Evolutionary conservation across 2,113 vertebrate species (phyloP).

Genomic region (Abramis brama): DNA sequence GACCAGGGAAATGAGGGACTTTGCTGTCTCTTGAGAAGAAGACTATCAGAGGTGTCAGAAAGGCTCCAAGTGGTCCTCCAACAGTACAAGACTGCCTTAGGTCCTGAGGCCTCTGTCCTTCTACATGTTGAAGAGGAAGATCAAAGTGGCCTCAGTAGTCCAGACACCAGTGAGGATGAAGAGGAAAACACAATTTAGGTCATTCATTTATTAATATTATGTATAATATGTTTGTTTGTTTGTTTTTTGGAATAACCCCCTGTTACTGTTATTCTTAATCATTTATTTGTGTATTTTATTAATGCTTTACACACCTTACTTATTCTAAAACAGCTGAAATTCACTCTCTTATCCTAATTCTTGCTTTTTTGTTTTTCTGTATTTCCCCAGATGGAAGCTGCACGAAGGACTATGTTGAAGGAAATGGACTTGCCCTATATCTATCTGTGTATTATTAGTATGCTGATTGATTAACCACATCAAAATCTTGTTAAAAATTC

Average conservation of each 20-base stretch:
- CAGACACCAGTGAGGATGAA: conserved; percentile 1
- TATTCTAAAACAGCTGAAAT: neutral
- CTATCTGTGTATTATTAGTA: neutral
- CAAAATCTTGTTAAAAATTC: neutral
- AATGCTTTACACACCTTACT: neutral
- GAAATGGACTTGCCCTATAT: neutral
- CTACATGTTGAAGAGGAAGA: neutral
- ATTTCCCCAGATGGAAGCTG: neutral
- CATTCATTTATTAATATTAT: neutral
- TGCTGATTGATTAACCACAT: neutral
- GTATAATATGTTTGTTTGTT: neutral
- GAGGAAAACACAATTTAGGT: conserved; percentile 13
- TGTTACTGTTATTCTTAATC: neutral
- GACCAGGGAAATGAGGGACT: neutral
- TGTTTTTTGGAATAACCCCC: neutral
- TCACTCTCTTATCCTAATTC: neutral
- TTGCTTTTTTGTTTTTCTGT: neutral
- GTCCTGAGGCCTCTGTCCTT: neutral
- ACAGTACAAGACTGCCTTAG: neutral
- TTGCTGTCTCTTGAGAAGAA: neutral
- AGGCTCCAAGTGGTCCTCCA: neutral
- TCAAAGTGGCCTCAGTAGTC: neutral
- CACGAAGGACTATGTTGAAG: neutral
- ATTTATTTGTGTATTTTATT: too few relatives aligned
- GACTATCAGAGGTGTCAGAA: neutral